These are phyloP conservation scores for Psittacara wagleri DNA, from an alignment of 2,113 vertebrate species.

Conservation along the genomic window DNA sequence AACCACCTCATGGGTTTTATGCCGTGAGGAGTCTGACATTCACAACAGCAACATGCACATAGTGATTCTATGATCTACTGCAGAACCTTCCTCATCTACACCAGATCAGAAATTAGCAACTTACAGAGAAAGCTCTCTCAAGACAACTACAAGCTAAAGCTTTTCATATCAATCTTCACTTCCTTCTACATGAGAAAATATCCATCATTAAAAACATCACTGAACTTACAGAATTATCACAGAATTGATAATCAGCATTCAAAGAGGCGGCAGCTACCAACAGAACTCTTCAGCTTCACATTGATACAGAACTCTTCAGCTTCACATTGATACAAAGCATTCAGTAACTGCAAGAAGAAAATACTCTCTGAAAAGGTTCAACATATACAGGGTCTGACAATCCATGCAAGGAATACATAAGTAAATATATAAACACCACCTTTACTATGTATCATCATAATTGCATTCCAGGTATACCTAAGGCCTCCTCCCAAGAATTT, in stretches of 20 bases:
- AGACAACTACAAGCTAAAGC: not conserved
- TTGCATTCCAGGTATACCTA: not conserved
- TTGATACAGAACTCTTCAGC: not conserved
- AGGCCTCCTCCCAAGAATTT: not conserved
- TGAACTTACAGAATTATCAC: not conserved
- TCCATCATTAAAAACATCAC: not conserved
- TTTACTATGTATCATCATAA: not conserved
- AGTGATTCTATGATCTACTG: not conserved
- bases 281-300: not conserved
- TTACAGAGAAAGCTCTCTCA: not conserved
- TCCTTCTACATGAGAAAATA: not conserved
- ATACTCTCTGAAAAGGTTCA: not conserved
- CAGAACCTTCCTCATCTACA: not conserved
- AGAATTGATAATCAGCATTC: not conserved
- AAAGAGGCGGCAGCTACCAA: not conserved
- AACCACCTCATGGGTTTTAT: not conserved
- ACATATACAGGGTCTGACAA: not conserved
- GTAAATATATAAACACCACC: not conserved
- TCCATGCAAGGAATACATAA: not conserved
- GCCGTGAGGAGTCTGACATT: not conserved
- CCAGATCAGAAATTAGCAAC: not conserved
- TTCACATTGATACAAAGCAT: not conserved
- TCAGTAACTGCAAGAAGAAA: not conserved
- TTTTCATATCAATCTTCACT: not conserved
- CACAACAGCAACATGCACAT: not conserved